Evolutionary conservation across 2,797 vertebrate species (phyloP), one percentile per base, ranked within the genome.

Genomic region (Chaetodon trifasciatus): DNA sequence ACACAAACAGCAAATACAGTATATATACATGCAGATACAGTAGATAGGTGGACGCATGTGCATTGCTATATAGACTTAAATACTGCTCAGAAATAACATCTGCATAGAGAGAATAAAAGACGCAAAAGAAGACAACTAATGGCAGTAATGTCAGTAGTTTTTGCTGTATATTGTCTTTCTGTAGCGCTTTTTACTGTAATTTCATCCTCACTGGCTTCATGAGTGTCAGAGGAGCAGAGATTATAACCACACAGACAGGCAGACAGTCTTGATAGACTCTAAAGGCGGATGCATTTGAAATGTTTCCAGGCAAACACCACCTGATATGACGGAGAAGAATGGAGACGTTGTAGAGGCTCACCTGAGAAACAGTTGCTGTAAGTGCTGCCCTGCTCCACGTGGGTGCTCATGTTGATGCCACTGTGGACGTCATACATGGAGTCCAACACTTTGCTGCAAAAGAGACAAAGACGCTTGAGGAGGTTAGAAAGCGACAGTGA

Each of bases 341-440:
- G 0, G 11, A 65, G 23, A 35, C 16, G 23, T 13, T 49, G 39
- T 11, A 1, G 6, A 39, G 6, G n/a, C 67, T 87, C 78, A 99
- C 98, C 98, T 93, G 96, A 96, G 92, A 99, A 99, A 66, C 97
- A 99, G 94, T 97, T 97, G 89, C 95, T 97, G 88, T 97, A 97
- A 46, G 94, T 96, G 91, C 85, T 97, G 85, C 97, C 97, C 82
- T 98, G 97, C 86, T 97, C 96, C 91, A 96, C 86, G 5, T 97
- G 97, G 89, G 83, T 96, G 62, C 92, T 95, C 81, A 96, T 87
- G 79, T 94, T 97, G 84, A 99, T 96, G 23, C 97, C 98, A 16
- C 89, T 95, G 92, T 95, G 95, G 67, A 93, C 83, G 39, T 98
- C 96, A 1, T 95, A 96, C 97, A 99, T 97, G 86, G 95, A 95